These are phyloP conservation scores for Peromyscus melanophrys DNA, from an alignment of 2,797 vertebrate genomes.

Conservation along the genomic window DNA sequence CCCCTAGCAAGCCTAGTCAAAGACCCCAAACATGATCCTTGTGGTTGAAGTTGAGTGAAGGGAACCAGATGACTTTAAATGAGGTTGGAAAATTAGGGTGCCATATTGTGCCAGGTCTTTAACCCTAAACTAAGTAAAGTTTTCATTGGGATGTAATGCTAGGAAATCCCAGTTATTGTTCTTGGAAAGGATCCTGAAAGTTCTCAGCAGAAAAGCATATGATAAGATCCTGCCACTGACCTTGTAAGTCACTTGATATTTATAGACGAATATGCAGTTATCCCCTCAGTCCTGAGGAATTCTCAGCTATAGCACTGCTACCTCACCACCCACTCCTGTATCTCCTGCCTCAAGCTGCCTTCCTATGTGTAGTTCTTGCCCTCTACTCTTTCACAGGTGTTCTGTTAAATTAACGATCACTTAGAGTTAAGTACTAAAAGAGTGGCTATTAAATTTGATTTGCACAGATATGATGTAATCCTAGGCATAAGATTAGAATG, in stretches of 20 bases:
- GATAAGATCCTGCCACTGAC: not conserved
- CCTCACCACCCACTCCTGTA: not conserved
- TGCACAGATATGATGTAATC: not conserved
- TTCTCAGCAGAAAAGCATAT: not conserved
- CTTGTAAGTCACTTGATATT: not conserved
- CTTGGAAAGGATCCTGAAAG: constrained; percentile 20
- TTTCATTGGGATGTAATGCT: not conserved
- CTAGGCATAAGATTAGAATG: not conserved
- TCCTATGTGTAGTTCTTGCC: not conserved
- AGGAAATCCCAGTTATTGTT: not conserved
- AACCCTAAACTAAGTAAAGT: constrained; percentile 14
- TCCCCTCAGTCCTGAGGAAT: not conserved
- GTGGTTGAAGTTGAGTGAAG: not conserved
- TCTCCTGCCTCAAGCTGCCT: not conserved
- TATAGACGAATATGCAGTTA: not conserved
- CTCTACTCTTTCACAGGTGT: not conserved
- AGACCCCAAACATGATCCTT: not conserved
- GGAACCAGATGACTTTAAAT: not conserved
- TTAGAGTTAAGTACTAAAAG: not conserved
- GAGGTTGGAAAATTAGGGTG: not conserved
- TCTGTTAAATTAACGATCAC: constrained; percentile 32
- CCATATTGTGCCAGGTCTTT: not conserved
- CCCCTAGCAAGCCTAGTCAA: not conserved
- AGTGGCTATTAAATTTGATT: constrained; percentile 13
- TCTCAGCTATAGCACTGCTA: not conserved